Percentiles rank a stretch among this genome's conserved stretches.
These are phyloP conservation scores for Plecturocebus donacophilus DNA, from an alignment of 2,113 vertebrate genomes.

Conservation along the genomic window DNA sequence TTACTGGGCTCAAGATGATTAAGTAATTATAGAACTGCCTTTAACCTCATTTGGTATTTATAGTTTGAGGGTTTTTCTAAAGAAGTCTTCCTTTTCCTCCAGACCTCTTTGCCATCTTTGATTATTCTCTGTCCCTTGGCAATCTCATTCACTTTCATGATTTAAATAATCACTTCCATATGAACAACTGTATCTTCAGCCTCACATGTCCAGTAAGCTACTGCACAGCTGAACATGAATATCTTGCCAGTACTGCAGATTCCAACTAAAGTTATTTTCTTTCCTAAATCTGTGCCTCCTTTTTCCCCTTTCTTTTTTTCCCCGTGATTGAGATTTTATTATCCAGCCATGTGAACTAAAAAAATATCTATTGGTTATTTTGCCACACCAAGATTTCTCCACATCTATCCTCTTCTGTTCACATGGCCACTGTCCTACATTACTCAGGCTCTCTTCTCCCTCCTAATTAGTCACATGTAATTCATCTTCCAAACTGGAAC, in stretches of 20 bases:
- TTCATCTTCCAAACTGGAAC: neutral
- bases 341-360: neutral
- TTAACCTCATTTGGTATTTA: neutral
- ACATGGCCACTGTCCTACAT: neutral
- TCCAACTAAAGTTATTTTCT: constrained; percentile 47
- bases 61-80: neutral
- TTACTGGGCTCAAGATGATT: neutral
- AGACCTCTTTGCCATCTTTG: neutral
- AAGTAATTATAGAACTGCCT: neutral
- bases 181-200: neutral
- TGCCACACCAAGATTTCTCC: neutral
- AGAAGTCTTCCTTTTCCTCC: neutral
- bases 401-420: neutral
- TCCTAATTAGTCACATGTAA: neutral
- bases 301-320: neutral
- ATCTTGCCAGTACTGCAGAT: neutral
- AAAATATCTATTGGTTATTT: neutral
- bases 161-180: constrained; percentile 26
- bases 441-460: neutral
- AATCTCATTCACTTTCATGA: neutral
- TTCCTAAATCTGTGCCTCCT: neutral
- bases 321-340: neutral
- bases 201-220: neutral
- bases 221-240: neutral
- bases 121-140: neutral